Conservation (phyloP, 2,113 vertebrate species). For the Carollia perspicillata region DNA sequence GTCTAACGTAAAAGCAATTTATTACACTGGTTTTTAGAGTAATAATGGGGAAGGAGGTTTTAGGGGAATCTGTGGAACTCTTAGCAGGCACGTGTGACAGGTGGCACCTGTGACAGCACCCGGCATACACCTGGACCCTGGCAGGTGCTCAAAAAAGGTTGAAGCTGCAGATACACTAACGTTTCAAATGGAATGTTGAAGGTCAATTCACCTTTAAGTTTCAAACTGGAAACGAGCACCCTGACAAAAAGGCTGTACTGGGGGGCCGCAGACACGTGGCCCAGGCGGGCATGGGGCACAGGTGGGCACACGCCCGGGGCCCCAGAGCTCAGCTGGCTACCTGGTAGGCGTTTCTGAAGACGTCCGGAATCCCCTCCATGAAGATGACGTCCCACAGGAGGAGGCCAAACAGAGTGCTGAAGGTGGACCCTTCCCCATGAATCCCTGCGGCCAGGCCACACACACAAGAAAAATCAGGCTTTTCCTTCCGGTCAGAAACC, state of each 20-base stretch:
- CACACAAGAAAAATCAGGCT: background rate
- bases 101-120: background rate
- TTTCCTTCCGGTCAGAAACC: background rate
- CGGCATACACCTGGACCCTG: background rate
- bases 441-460: constrained; percentile 84
- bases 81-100: accelerated
- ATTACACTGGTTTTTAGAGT: background rate
- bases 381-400: constrained; percentile 95
- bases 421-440: constrained; percentile 96
- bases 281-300: accelerated
- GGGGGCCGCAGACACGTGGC: accelerated
- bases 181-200: background rate
- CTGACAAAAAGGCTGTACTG: accelerated
- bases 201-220: background rate
- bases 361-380: constrained; percentile 90
- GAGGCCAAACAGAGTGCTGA: constrained; percentile 90
- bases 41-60: too few relatives aligned
- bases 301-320: accelerated
- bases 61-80: background rate
- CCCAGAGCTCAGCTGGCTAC: constrained; percentile 69
- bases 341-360: constrained; percentile 94
- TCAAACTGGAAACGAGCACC: background rate
- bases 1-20: background rate
- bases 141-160: too few relatives aligned
- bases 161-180: accelerated